A percentile compares a stretch with the other conserved stretches of the same genome.
phyloP scores from a whole-genome alignment of 2,113 vertebrate genomes.

The Osmerus mordax region DNA sequence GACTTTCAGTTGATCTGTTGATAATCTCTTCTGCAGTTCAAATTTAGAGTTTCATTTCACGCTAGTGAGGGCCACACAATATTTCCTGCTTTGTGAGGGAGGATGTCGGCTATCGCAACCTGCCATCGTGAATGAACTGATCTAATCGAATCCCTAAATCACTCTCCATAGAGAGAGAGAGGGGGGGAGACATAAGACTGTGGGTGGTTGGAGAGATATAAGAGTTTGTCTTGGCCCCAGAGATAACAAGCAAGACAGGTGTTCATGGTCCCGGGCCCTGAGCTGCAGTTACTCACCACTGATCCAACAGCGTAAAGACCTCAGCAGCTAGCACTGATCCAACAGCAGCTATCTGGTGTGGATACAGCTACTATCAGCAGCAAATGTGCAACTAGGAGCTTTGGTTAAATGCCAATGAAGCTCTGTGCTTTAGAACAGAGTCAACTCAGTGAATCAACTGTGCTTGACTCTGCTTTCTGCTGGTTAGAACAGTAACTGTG shows the following conservation, averaged over 20 bases:
- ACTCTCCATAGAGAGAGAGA: not conserved
- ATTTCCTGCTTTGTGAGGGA: too few relatives aligned
- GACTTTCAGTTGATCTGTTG: too few relatives aligned
- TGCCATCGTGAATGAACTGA: not conserved
- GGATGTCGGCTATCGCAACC: not conserved
- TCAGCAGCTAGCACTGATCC: not conserved
- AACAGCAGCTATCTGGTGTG: not conserved
- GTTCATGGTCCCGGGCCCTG: not conserved
- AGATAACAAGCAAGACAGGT: not conserved
- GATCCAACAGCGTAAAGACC: not conserved
- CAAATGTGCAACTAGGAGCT: too few relatives aligned
- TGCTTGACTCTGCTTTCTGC: too few relatives aligned
- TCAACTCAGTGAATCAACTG: too few relatives aligned
- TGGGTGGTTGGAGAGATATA: not conserved
- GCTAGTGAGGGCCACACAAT: not conserved
- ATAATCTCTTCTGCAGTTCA: too few relatives aligned
- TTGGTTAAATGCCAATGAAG: too few relatives aligned
- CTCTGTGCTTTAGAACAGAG: too few relatives aligned
- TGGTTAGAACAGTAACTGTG: too few relatives aligned
- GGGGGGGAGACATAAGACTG: not conserved
- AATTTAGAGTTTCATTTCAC: not conserved
- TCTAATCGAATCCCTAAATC: conserved; percentile 2
- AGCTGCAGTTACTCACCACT: not conserved
- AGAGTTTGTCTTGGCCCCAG: not conserved
- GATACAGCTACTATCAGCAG: not conserved